These are phyloP conservation scores for Drosophila austrosaltans DNA, from an alignment of 2,888 invertebrate genomes.

Conservation along the genomic window DNA sequence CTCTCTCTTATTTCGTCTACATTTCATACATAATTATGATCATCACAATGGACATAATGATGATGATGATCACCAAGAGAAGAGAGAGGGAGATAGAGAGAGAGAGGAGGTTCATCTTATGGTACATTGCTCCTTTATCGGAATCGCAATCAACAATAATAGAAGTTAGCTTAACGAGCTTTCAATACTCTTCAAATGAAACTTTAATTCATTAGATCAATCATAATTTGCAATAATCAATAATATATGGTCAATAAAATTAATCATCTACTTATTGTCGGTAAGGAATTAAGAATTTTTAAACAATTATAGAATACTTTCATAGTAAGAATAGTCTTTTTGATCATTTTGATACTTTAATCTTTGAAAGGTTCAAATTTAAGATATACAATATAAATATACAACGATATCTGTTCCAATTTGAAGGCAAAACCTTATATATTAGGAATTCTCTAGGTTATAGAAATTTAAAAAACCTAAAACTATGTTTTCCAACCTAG, in stretches of 20 bases:
- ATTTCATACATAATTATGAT: slow-evolving; percentile 9
- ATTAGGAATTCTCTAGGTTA: too few species aligned
- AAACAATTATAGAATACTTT: background rate
- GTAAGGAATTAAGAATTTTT: too few species aligned
- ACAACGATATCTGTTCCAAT: too few species aligned
- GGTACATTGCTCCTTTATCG: background rate
- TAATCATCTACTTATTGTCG: too few species aligned
- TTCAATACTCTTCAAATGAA: background rate
- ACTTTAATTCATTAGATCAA: too few species aligned
- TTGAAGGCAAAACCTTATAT: too few species aligned
- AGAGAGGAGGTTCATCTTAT: background rate
- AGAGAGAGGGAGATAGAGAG: background rate
- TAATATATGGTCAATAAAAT: background rate
- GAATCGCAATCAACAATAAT: background rate
- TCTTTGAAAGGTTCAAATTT: too few species aligned
- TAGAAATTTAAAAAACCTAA: too few species aligned
- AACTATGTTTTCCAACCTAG: too few species aligned
- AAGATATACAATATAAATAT: too few species aligned
- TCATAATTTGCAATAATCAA: background rate
- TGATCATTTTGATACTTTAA: too few species aligned
- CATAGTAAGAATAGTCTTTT: background rate
- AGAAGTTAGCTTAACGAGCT: background rate
- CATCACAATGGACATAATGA: background rate
- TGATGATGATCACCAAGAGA: background rate
- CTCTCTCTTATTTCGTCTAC: background rate